Conservation (phyloP, 2,888 invertebrate species). For the Pollenia labialis region DNA sequence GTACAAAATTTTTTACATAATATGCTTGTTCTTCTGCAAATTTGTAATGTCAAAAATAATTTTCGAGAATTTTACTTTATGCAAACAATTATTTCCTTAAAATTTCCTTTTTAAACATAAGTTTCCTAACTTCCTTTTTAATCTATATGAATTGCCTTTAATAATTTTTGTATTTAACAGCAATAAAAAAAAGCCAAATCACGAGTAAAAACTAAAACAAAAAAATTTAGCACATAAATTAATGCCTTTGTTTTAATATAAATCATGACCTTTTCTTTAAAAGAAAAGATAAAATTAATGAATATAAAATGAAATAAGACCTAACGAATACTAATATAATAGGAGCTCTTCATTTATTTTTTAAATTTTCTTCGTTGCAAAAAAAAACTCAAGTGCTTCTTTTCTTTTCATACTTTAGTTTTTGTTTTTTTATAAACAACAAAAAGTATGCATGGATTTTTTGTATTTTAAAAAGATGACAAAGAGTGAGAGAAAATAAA, state of each 20-base stretch:
- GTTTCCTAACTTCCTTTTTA: background rate
- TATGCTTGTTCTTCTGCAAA: no score
- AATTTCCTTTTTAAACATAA: no score
- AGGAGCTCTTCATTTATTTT: background rate
- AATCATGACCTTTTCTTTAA: constrained; percentile 37
- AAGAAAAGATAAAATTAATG: background rate
- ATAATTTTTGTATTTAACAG: background rate
- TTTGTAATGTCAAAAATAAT: no score
- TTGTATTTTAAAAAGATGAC: constrained; percentile 21
- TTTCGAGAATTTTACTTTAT: no score
- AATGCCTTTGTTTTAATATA: constrained; percentile 42
- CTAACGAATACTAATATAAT: constrained; percentile 6
- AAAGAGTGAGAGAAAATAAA: constrained; percentile 44
- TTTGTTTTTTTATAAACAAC: constrained; percentile 27
- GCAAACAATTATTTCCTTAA: no score
- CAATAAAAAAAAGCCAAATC: background rate
- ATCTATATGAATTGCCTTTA: background rate
- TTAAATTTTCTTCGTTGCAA: constrained; percentile 30
- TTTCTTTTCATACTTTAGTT: constrained; percentile 8
- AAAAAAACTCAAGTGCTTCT: constrained; percentile 35
- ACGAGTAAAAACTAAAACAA: background rate
- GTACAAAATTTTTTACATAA: no score
- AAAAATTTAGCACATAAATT: constrained; percentile 8
- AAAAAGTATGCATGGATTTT: constrained; percentile 51
- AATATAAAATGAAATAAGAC: background rate